Base-by-base conservation (phyloP, 2,113 vertebrate species). In the Leucosticte australis region DNA sequence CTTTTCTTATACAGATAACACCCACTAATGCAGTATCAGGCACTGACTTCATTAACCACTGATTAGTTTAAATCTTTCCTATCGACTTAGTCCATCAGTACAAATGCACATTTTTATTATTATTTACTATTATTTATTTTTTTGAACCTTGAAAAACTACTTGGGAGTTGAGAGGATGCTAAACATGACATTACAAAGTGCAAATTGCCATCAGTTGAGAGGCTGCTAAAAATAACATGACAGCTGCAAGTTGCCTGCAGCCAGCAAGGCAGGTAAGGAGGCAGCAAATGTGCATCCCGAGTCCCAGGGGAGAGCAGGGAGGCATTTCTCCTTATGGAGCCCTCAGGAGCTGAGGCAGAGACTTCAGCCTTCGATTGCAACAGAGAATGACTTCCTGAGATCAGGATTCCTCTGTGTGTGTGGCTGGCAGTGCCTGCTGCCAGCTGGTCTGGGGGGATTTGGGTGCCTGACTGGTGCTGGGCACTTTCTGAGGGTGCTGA, bases 51-150 rank as follows among this genome's bases (percentile, higher is more conserved):
- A 71, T 84, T 94, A 71, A 86, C 53, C 21, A 4, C 76, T 57
- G 82, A 90, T 95, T 81, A 76, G 76, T 81, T 82, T 41, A 81
- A 82, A 67, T 75, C 49, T 90, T 90, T 81, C 23, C 69, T 81
- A 10, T 82, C 68, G 77, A 90, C 73, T 90, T 69, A 35, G 21
- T 68, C 46, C 44, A 15, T 31, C 27, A 15, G 15, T 50, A 59
- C 53, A 67, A 91, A 63, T n/a, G 63, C 14, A 47, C 15, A 4
- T 75, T 95, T 76, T 74, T 49, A 44, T 90, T 53, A 50, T 85
- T 94, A 86, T 73, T 96, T 95, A 68, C 56, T 63, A 17, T 63
- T 76, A 57, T 46, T 89, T 75, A 13, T 83, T 74, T 81, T 74
- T 82, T 78, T 37, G 44, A 78, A 55, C 15, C 47, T n/a, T 56